Conservation (phyloP, 2,113 vertebrate genomes). For the Athene noctua region DNA sequence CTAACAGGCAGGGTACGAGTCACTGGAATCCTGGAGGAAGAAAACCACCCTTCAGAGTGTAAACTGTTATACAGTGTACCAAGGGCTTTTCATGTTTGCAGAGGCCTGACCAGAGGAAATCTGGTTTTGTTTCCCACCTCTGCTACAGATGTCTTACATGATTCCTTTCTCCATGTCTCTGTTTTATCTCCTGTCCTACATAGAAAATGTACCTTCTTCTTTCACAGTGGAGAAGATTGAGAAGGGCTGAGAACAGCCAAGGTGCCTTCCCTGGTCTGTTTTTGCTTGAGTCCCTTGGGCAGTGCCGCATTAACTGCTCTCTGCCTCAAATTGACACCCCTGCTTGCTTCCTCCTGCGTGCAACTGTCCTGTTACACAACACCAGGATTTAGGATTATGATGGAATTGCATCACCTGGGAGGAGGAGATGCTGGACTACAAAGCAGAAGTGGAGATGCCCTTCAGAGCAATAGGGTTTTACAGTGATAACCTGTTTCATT, state of each 20-base stretch:
- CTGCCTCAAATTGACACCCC: not conserved
- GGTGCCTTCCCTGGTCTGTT: not conserved
- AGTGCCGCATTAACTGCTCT: rapidly evolving
- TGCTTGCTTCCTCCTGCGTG: not conserved
- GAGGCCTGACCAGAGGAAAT: not conserved
- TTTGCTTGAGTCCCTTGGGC: not conserved
- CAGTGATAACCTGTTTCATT: not conserved
- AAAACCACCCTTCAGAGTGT: not conserved
- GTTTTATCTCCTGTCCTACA: not conserved
- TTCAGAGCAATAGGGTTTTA: not conserved
- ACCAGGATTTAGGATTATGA: not conserved
- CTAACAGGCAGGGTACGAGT: not conserved
- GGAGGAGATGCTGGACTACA: not conserved
- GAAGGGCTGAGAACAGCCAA: not conserved
- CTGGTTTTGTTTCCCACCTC: not conserved
- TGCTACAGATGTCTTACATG: not conserved
- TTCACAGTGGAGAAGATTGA: not conserved
- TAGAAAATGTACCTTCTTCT: not conserved
- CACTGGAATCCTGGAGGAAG: not conserved
- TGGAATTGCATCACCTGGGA: not conserved
- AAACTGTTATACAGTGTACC: not conserved
- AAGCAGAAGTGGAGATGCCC: not conserved
- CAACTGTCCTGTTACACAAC: not conserved
- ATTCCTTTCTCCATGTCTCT: not conserved
- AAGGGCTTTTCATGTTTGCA: not conserved